These are phyloP conservation scores for Pyrrhosoma nymphula DNA, from an alignment of 2,888 invertebrate genomes.

Conservation along the genomic window DNA sequence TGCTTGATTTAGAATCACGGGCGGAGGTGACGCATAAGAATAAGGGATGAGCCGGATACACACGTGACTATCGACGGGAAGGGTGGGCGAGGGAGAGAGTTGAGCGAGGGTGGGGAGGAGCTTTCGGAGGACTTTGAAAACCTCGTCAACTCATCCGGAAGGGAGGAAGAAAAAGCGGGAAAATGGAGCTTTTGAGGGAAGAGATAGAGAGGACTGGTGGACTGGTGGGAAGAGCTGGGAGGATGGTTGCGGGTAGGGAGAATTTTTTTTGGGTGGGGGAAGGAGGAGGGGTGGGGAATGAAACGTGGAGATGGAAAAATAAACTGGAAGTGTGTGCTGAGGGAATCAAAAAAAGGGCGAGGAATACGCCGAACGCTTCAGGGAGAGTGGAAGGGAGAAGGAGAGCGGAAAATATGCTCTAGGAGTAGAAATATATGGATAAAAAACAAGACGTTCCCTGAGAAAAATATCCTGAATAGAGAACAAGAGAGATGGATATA, in stretches of 20 bases:
- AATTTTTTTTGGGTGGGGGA: background rate
- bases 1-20: constrained; percentile 50
- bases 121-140: background rate
- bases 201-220: background rate
- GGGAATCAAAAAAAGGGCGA: background rate
- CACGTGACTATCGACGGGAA: constrained; percentile 20
- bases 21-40: constrained; percentile 34
- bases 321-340: background rate
- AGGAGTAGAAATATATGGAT: background rate
- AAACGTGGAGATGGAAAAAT: background rate
- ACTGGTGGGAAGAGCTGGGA: background rate
- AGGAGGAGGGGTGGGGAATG: background rate
- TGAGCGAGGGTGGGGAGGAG: no score
- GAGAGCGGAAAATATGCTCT: background rate
- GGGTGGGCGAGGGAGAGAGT: background rate
- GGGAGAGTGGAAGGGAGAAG: background rate
- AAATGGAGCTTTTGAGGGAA: background rate
- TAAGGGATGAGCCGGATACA: constrained; percentile 46
- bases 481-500: no score
- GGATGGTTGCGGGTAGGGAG: background rate
- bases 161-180: background rate
- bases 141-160: constrained; percentile 26
- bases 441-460: background rate
- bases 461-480: background rate
- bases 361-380: background rate